Conservation (phyloP, 2,888 invertebrate genomes). For the Elmis aenea region DNA sequence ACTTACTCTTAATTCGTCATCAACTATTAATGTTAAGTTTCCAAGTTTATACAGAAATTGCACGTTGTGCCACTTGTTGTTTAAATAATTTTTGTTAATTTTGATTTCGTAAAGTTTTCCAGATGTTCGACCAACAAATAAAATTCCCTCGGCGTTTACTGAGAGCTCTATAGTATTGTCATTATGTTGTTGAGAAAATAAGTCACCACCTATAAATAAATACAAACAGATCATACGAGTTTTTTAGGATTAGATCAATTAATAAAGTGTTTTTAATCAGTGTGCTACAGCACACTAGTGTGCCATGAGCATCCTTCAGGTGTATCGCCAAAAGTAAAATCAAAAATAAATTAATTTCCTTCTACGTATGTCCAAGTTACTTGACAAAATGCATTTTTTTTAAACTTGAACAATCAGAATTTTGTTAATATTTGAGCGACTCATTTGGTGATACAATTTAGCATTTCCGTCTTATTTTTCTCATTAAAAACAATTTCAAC, state of each 20-base stretch:
- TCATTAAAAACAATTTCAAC: no score
- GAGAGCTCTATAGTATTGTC: constrained; percentile 43
- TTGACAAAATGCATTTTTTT: no score
- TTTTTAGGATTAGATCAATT: constrained; percentile 6
- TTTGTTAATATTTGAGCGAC: no score
- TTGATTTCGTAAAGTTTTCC: constrained; percentile 55
- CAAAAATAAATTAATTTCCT: no score
- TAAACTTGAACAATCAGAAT: no score
- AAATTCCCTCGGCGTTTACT: constrained; percentile 47
- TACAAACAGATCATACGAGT: no score
- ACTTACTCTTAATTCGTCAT: constrained; percentile 55
- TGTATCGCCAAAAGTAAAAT: no score
- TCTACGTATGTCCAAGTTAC: no score
- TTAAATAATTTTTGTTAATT: constrained; percentile 63
- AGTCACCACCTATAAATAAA: constrained; percentile 56
- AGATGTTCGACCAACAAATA: constrained; percentile 47
- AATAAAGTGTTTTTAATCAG: not conserved
- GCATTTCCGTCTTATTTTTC: no score
- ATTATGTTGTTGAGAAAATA: constrained; percentile 65
- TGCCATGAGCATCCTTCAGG: no score
- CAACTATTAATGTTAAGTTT: constrained; percentile 53
- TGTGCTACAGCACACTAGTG: no score
- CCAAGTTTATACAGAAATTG: constrained; percentile 60
- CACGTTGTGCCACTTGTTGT: constrained; percentile 79
- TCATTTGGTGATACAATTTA: no score